Base-by-base conservation (phyloP, 2,888 invertebrate genomes). In the Chloroclystis v-ata region DNA sequence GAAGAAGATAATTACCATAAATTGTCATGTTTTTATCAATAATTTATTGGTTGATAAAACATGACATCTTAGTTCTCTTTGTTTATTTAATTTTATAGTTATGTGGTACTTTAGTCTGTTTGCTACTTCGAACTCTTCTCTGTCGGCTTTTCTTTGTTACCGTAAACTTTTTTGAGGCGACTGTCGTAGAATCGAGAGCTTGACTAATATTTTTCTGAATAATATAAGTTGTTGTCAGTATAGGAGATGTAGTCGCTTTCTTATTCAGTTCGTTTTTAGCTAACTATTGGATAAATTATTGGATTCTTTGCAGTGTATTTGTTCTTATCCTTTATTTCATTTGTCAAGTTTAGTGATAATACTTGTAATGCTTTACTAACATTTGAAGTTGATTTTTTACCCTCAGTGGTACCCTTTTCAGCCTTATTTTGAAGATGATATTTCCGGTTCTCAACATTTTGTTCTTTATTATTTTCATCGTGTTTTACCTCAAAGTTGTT, bases 231-330 rank as follows among this genome's bases (percentile, higher is more conserved):
- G n/a, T n/a, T n/a, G n/a, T n/a, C n/a, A n/a, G n/a, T n/a, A n/a
- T n/a, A n/a, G 20, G 2, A 20, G 20, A 20, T 20, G 20, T 20
- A 5, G 8, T 24, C 4, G 16, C 5, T 6, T 33, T 33, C 1
- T 14, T n/a, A 3, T 35, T 35, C 2, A 7, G 8, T 1, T 16
- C 10, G 2, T 60, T 57, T 47, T 65, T 67, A 43, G 75, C 69
- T 30, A 75, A 63, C 57, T 78, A 71, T 49, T 78, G 57, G 35
- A 71, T 80, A 0, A 14, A 48, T 61, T 12, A 57, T 60, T 7
- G 43, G 43, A 11, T 55, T 51, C 8, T 42, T 25, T 2, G 49
- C 43, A 13, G 16, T 20, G 26, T 72, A 64, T 52, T 65, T 70
- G 49, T 68, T 71, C 12, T 56, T 62, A 44, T 69, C 63, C 8